Percentiles rank a stretch among this genome's conserved stretches.
Evolutionary conservation across 2,113 vertebrate species (phyloP).

Genomic region (Ciconia maguari): DNA sequence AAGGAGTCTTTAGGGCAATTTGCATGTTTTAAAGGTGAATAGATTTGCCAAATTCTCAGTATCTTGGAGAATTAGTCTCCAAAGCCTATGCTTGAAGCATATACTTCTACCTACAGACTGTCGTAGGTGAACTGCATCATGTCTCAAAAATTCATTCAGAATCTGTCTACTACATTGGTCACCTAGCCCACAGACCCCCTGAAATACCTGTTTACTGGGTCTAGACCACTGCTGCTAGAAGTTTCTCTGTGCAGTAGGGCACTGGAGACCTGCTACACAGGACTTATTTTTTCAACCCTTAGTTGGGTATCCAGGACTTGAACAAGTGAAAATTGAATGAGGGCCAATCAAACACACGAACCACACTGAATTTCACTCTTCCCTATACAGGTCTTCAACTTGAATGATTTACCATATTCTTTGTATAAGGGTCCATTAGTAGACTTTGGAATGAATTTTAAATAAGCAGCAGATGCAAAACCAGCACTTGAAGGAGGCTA

Average conservation of each 20-base stretch:
- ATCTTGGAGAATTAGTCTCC: neutral
- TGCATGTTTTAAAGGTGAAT: neutral
- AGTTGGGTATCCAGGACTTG: neutral
- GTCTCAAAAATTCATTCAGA: neutral
- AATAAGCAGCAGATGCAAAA: neutral
- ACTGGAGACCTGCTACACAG: neutral
- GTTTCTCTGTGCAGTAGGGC: neutral
- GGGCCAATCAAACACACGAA: neutral
- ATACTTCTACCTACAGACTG: neutral
- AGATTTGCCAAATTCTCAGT: neutral
- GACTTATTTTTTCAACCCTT: neutral
- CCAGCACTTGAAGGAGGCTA: neutral
- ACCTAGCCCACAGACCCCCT: neutral
- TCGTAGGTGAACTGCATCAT: accelerated
- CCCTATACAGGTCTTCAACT: neutral
- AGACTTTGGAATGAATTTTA: neutral
- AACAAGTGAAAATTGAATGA: neutral
- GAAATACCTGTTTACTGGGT: neutral
- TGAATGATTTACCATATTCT: neutral
- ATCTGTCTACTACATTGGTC: neutral
- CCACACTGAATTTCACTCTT: neutral
- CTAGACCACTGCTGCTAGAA: neutral
- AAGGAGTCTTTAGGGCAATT: neutral
- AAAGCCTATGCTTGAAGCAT: neutral
- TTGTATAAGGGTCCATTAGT: neutral